phyloP scores from a whole-genome alignment of 2,113 vertebrate genomes.

The Pachypanchax playfairii region DNA sequence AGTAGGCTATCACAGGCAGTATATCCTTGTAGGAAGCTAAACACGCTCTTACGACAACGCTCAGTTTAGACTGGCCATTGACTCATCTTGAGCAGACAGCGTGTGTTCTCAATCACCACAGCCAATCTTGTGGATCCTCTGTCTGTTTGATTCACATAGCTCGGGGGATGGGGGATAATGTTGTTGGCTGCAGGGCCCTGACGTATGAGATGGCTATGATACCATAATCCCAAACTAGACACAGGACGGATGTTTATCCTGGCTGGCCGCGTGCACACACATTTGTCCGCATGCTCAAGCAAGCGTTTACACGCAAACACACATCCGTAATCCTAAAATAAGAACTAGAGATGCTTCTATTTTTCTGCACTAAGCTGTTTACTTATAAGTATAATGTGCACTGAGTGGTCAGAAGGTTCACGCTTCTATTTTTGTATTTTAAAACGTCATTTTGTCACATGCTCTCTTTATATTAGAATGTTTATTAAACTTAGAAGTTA shows the following conservation, averaged over 20 bases:
- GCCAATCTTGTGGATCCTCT: constrained; percentile 26
- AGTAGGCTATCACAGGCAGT: not conserved
- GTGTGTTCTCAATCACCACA: constrained; percentile 29
- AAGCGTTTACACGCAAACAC: constrained; percentile 17
- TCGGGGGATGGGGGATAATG: constrained; percentile 27
- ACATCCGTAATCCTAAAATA: constrained; percentile 24
- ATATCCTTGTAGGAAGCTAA: constrained; percentile 9
- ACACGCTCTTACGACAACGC: constrained; percentile 11
- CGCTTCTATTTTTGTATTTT: not conserved
- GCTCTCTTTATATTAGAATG: not conserved
- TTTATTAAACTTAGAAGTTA: not conserved
- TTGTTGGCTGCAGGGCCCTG: constrained; percentile 36
- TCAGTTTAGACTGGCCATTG: constrained; percentile 33
- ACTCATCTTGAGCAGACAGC: constrained; percentile 46
- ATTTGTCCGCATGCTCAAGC: constrained; percentile 14
- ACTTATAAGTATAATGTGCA: not conserved
- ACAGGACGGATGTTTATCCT: constrained; percentile 35
- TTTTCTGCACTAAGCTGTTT: constrained; percentile 10
- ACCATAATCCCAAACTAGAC: constrained; percentile 47
- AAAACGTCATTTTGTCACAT: not conserved
- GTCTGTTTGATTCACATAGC: constrained; percentile 34
- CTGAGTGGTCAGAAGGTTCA: not conserved
- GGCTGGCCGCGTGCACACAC: constrained; percentile 22
- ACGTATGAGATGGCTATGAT: constrained; percentile 48
- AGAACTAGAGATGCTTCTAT: not conserved